Base-by-base conservation (phyloP, 2,113 vertebrate genomes). In the Oncorhynchus keta region DNA sequence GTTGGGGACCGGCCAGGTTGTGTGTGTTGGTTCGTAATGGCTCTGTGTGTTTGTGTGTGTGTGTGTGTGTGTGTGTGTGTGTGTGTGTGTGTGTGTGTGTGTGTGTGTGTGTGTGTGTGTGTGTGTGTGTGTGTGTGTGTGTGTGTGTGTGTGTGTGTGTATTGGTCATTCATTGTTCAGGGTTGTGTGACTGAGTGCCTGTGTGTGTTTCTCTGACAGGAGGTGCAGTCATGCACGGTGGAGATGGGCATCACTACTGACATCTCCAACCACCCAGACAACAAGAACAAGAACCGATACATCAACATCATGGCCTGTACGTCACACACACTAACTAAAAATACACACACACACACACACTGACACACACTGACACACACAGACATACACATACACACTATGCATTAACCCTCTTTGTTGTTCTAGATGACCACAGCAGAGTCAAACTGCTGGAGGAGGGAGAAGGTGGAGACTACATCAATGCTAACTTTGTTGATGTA, bases 261-360 rank as follows among this genome's bases (percentile, higher is more conserved):
- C 90, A 95, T 92, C 90, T 98, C 97, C 84, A 97, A 94, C 83
- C 97, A 98, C 75, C 97, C 97, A 0, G 95, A 97, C 84, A 99
- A 99, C 91, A 99, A 98, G 87, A 97, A 95, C 91, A 99, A 99
- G 92, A 99, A 99, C 90, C 89, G 97, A 84, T 99, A 99, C 78
- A 94, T 99, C 84, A 99, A 99, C 83, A 99, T 99, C 7, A 92
- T 99, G 83, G 97, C 97, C 79, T 99, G 97, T 99, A 91, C 86
- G 96, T 93, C 86, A 3, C 32, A 49, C 16, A 26, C 28, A 67
- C 20, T 28, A 28, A 28, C 28, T 28, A 28, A 28, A 28, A 3
- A 28, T 0, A 65, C 51, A 30, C 35, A 26, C 9, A 5, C 14
- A 11, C 12, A 45, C 39, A 45, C 35, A 39, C 35, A 39, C 7